Base-by-base conservation (phyloP, 1,140 invertebrate genomes). In the Paracyclopina nana region DNA sequence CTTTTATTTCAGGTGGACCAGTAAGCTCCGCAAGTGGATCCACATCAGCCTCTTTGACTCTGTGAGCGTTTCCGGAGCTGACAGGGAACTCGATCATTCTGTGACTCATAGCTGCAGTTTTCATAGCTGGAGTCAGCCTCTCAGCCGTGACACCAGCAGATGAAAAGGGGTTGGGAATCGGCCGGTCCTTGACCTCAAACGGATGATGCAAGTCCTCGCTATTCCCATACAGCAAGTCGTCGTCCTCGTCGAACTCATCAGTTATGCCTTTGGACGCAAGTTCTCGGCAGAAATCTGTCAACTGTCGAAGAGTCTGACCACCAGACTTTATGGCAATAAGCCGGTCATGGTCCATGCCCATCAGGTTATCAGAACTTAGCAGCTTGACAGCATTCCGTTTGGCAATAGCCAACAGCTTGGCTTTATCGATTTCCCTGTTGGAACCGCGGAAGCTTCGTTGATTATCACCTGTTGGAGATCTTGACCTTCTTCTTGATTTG, bases 1-100 rank as follows among this genome's bases (percentile, higher is more conserved):
- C n/a, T 38, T 38, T 20, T 3, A 20, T n/a, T 16, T 5, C 8
- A 14, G 29, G 8, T 16, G 34, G 34, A 3, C n/a, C 3, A 16
- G 34, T 4, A 2, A 20, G 5, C 34, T 38, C 34, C 20, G 14
- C 2, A n/a, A n/a, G n/a, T 4, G 34, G 34, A 38, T 4, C 20
- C 20, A 16, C 34, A 16, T 38, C 34, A 9, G 42, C 5, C 24
- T 44, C 48, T 29, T 50, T 50, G 11, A 22, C 18, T 4, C 48
- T n/a, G 24, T 50, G 48, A 3, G 48, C 48, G 22, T 50, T 50
- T 5, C 48, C 48, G 38, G 29, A 38, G 6, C 29, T 38, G 8
- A 50, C 48, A 5, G 48, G 48, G 25, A 50, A 50, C 16, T 50
- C 48, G 2, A 50, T 24, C 48, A 50, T 50, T 4, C 48, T n/a